Evolutionary conservation across 1,140 invertebrate genomes (phyloP).

Genomic region (Nebria ingens): DNA sequence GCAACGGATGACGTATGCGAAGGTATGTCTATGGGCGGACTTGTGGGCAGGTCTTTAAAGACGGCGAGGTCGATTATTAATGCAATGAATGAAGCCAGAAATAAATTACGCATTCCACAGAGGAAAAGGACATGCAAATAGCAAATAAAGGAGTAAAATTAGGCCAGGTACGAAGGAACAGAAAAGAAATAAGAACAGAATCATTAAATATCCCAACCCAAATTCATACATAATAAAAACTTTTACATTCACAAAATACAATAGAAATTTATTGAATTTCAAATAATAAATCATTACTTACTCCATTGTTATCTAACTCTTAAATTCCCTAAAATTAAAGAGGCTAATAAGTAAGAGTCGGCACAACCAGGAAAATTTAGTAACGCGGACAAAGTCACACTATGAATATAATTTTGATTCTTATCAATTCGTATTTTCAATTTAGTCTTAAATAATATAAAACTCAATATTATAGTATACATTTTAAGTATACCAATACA

Average conservation of each 20-base stretch:
- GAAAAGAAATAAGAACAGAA: slow-evolving; percentile 18
- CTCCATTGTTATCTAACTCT: too few species aligned
- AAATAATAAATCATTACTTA: too few species aligned
- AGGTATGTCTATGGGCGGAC: slow-evolving; percentile 18
- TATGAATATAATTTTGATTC: too few species aligned
- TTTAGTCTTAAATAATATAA: too few species aligned
- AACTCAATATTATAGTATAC: too few species aligned
- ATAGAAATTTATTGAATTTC: too few species aligned
- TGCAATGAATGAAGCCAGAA: slow-evolving; percentile 13
- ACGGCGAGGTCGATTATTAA: slow-evolving; percentile 3
- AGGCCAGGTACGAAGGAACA: slow-evolving; percentile 18
- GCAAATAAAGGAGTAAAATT: slow-evolving; percentile 14
- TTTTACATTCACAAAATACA: slow-evolving; percentile 11
- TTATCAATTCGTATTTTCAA: too few species aligned
- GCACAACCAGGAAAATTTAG: too few species aligned
- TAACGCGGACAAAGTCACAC: too few species aligned
- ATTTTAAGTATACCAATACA: too few species aligned
- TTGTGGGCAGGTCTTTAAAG: slow-evolving; percentile 9
- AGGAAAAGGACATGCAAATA: slow-evolving; percentile 14
- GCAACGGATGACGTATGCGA: background rate
- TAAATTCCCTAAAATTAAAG: too few species aligned
- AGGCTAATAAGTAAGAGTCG: too few species aligned
- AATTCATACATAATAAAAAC: slow-evolving; percentile 11
- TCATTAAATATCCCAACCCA: slow-evolving; percentile 16
- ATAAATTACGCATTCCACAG: slow-evolving; percentile 4